These are phyloP conservation scores for Himalopsyche japonica DNA, from an alignment of 2,888 invertebrate species.

Conservation along the genomic window DNA sequence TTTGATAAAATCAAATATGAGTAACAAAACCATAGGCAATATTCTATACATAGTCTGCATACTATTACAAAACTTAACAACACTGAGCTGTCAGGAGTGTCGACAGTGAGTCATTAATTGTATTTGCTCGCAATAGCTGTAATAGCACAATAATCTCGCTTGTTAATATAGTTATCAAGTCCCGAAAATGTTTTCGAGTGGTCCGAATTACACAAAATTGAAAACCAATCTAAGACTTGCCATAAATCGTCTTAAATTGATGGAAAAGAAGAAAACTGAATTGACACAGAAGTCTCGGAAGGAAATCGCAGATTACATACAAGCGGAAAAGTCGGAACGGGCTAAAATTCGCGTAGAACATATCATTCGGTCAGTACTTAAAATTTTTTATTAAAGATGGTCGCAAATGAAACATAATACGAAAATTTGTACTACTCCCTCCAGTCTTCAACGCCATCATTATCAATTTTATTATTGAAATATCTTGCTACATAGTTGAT, in stretches of 20 bases:
- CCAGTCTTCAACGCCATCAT: too few relatives aligned
- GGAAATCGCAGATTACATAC: slow-evolving; percentile 96
- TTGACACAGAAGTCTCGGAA: slow-evolving; percentile 92
- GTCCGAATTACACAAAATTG: slow-evolving; percentile 91
- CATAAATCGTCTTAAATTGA: slow-evolving; percentile 88
- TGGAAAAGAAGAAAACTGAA: slow-evolving; percentile 98
- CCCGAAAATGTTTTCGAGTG: slow-evolving; percentile 81
- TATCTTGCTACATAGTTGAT: too few relatives aligned
- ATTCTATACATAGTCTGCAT: not conserved
- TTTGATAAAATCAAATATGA: too few relatives aligned
- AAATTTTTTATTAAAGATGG: too few relatives aligned
- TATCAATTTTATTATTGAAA: too few relatives aligned
- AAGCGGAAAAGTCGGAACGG: slow-evolving; percentile 80
- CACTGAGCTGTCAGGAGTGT: not conserved
- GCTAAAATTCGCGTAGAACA: slow-evolving; percentile 98
- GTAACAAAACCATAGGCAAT: not conserved
- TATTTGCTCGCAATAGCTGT: not conserved
- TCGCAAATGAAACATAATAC: too few relatives aligned
- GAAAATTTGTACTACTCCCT: too few relatives aligned
- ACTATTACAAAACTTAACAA: not conserved
- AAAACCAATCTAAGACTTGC: slow-evolving; percentile 95
- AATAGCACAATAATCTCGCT: not conserved
- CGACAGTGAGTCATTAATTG: slow-evolving; percentile 29
- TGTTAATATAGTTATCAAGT: not conserved
- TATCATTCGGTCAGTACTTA: slow-evolving; percentile 74